phyloP scores from a whole-genome alignment of 2,797 vertebrate genomes.

The Falco columbarius region DNA sequence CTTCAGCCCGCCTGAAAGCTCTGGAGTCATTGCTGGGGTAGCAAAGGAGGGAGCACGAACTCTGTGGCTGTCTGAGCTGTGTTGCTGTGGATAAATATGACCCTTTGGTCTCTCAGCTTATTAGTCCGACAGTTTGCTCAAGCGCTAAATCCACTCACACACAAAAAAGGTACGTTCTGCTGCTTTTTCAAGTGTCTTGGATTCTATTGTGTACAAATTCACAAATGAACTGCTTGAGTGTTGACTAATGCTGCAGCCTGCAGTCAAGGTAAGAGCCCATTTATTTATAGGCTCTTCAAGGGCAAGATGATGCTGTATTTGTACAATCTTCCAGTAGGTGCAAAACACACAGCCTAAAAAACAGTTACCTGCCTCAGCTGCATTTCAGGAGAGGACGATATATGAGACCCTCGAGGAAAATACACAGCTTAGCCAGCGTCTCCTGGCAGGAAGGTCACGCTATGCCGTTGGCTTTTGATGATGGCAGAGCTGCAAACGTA shows the following conservation, averaged over 20 bases:
- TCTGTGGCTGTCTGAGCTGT: fast-evolving
- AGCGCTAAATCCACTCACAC: neutral
- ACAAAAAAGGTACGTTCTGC: conserved; percentile 36
- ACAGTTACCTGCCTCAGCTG: conserved; percentile 17
- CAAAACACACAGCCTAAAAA: conserved; percentile 39
- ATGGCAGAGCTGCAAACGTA: neutral
- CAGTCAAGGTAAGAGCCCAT: conserved; percentile 67
- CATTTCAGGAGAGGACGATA: conserved; percentile 5
- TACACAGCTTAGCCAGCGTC: neutral
- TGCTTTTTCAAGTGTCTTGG: conserved; percentile 56
- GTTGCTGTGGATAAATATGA: neutral
- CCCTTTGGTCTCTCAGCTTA: neutral
- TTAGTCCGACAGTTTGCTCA: neutral
- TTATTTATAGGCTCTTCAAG: conserved; percentile 73
- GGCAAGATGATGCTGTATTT: conserved; percentile 67
- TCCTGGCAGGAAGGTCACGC: conserved; percentile 24
- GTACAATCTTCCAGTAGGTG: conserved; percentile 47
- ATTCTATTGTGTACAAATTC: conserved; percentile 68
- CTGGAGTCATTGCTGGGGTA: neutral
- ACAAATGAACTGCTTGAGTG: conserved; percentile 67
- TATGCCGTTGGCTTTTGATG: neutral
- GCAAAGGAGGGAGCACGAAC: neutral
- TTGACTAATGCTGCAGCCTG: conserved; percentile 69
- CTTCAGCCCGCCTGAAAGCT: neutral
- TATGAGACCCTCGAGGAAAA: conserved; percentile 48